Evolutionary conservation across 2,797 vertebrate genomes (phyloP), one percentile per base, ranked within the genome.

Genomic region (Rhinoraja longicauda): DNA sequence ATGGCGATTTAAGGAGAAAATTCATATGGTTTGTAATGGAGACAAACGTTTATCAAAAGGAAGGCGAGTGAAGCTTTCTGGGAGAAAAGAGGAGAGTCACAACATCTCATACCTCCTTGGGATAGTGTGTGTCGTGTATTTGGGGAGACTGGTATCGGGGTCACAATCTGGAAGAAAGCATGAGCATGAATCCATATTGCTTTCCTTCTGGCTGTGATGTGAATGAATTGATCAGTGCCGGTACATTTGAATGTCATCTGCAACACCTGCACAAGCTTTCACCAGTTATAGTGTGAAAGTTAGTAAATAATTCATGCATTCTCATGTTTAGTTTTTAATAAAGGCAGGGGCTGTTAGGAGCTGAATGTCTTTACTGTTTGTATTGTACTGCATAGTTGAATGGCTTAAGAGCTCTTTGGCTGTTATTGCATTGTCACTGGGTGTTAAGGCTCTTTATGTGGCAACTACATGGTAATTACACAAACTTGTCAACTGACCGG

Each of bases 331-430:
- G 62, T 88, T 88, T 88, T 88, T 67, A 32, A 88, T 88, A 88
- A 88, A 88, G 62, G n/a, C 84, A 88, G n/a, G 84, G 36, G 62
- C 84, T 88, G 84, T 88, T 67, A 88, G n/a, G 21, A 88, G 84
- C 59, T 88, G 84, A 88, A 88, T 88, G 84, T 36, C 62, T 88
- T 88, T 88, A 32, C 84, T 88, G 84, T 88, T 86, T 88, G 84
- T 36, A 67, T 88, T 88, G 84, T 88, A 36, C n/a, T 62, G 36
- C n/a, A 67, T n/a, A 88, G 59, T 67, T 88, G 84, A 88, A 88
- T 88, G n/a, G 59, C n/a, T 88, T 29, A 84, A 59, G 53, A 84
- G 53, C 45, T 84, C 26, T 72, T 84, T 84, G 81, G 53, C 81
- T 64, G 84, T n/a, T n/a, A 78, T 64, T 67, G 84, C 21, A 36